Evolutionary conservation across 2,113 vertebrate species (phyloP), one percentile per base, ranked within the genome.

Genomic region (Syrmaticus mikado): DNA sequence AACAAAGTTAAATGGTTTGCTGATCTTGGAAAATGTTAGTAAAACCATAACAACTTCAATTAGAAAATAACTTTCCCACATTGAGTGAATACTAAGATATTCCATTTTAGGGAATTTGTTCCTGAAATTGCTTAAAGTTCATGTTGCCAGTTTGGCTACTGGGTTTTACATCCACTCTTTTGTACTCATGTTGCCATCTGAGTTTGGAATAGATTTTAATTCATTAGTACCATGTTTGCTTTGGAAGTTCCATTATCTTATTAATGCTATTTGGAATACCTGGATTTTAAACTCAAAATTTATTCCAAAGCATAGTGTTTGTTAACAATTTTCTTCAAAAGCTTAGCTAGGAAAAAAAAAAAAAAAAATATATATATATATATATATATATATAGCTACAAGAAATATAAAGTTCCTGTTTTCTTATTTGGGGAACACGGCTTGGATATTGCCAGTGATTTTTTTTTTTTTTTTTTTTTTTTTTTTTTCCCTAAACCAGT

Each of bases 191-290:
- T 55, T 84, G 10, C 11, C 65, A 70, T 9, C 16, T 79, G 25
- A n/a, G 75, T 72, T 65, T 89, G 38, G 53, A 92, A 72, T 12
- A 53, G 36, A 38, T 94, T 81, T 70, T 36, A 57, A 70, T 82
- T 85, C 5, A 24, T 55, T 64, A 75, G 38, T 67, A 43, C 4
- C 3, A 5, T 41, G 17, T 34, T 66, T 64, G 7, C 67, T 87
- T 30, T 28, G 15, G 30, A 20, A 90, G 64, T 89, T 78, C 43
- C 5, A 27, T 65, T 5, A n/a, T 8, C 2, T 57, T 48, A 28
- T 6, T 46, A 24, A 52, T 66, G 10, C 22, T 83, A 2, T 57
- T 9, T 65, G 30, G 48, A 68, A 24, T 87, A 72, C 21, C 19
- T 72, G 58, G 4, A 48, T 84, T 78, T 70, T 89, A 71, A 77